phyloP scores from a whole-genome alignment of 1,140 invertebrate genomes.

The Meteorus sp. region DNA sequence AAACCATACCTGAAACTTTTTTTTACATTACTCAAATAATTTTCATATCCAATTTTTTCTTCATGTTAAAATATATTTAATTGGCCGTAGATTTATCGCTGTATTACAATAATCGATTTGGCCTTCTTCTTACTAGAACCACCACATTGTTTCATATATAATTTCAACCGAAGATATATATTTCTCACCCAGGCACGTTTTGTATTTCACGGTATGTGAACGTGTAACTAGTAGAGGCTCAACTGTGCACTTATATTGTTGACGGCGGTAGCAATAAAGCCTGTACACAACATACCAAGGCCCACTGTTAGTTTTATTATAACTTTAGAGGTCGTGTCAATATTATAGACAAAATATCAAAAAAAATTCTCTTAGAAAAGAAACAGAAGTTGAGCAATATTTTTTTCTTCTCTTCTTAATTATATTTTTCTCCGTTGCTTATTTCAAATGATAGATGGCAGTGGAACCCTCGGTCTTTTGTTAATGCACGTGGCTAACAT shows the following conservation, averaged over 20 bases:
- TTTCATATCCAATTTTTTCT: no score
- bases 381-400: no score
- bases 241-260: background rate
- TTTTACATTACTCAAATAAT: no score
- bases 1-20: no score
- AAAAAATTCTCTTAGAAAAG: no score
- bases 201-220: slow-evolving; percentile 7
- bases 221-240: background rate
- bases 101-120: background rate
- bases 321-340: background rate
- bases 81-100: background rate
- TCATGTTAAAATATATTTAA: background rate
- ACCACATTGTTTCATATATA: background rate
- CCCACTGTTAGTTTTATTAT: background rate
- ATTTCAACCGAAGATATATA: no score
- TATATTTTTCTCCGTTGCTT: no score
- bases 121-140: background rate
- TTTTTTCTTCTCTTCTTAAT: no score
- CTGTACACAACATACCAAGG: background rate
- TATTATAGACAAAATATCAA: background rate
- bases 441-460: background rate
- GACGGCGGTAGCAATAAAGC: no score
- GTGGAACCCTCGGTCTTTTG: background rate
- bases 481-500: slow-evolving; percentile 4
- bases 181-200: background rate